Base-by-base conservation (phyloP, 2,888 invertebrate genomes). In the Nasonovia ribisnigri region DNA sequence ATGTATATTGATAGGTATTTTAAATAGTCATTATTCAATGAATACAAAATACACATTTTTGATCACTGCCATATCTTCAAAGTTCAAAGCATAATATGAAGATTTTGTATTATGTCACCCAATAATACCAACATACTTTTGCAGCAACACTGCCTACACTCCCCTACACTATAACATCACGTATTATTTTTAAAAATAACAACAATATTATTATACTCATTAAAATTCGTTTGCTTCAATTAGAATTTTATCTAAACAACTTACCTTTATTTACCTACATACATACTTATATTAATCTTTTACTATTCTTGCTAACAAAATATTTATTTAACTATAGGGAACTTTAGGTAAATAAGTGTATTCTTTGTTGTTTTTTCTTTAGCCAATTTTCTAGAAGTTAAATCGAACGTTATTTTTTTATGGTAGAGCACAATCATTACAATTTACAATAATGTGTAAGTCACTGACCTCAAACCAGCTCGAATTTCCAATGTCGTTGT, bases 401-500 rank as follows among this genome's bases (percentile, higher is more conserved):
- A 67, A 67, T 67, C 67, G 67, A 67, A n/a, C 5, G n/a, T 67
- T 67, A 67, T n/a, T 67, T 67, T 67, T 26, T 1, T 67, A 4
- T n/a, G 16, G n/a, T n/a, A n/a, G n/a, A n/a, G n/a, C n/a, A n/a
- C n/a, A n/a, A n/a, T n/a, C 5, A 67, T 67, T 67, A 67, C n/a
- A n/a, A 67, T n/a, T 67, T 67, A 67, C 67, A 67, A n/a, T 0
- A 11, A 26, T n/a, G n/a, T n/a, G 60, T 60, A 60, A 67, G 67
- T 67, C 67, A 67, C 67, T n/a, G 67, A 67, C 67, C n/a, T 67
- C n/a, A n/a, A n/a, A 16, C 10, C n/a, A n/a, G n/a, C n/a, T n/a
- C n/a, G n/a, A 67, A 67, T 67, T n/a, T 67, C n/a, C 67, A 67
- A 67, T 67, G 67, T 67, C n/a, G 16, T 67, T 67, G n/a, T 67